phyloP scores from a whole-genome alignment of 2,113 vertebrate species.

The Heptranchias perlo region DNA sequence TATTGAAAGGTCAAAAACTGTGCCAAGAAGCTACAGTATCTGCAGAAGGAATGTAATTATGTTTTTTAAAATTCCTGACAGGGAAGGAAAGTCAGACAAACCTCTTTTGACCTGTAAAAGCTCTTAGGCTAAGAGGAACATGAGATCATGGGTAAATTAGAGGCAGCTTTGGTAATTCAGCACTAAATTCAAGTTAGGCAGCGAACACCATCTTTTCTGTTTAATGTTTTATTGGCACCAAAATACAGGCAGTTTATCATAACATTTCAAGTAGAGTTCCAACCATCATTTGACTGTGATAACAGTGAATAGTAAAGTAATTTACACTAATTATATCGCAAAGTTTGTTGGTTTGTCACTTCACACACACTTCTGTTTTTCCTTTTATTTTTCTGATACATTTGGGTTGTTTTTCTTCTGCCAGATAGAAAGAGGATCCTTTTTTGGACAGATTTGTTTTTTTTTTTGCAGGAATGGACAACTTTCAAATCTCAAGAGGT shows the following conservation, averaged over 20 bases:
- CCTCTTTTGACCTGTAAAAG: slow-evolving; percentile 53
- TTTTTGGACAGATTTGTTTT: background rate
- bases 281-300: background rate
- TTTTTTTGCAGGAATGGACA: background rate
- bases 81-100: slow-evolving; percentile 69
- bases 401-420: background rate
- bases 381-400: background rate
- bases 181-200: background rate
- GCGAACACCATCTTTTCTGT: background rate
- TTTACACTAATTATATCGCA: background rate
- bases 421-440: background rate
- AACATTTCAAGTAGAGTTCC: background rate
- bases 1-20: slow-evolving; percentile 78
- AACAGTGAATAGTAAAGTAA: background rate
- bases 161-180: slow-evolving; percentile 5
- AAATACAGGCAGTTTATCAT: background rate
- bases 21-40: slow-evolving; percentile 69
- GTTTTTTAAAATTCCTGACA: slow-evolving; percentile 61
- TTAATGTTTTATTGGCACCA: background rate
- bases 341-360: background rate
- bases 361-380: background rate
- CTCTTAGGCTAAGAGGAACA: slow-evolving; percentile 31
- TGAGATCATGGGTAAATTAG: slow-evolving; percentile 32
- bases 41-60: slow-evolving; percentile 75
- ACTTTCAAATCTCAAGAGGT: background rate